These are phyloP conservation scores for Hydrolagus affinis DNA, from an alignment of 2,113 vertebrate genomes.

Conservation along the genomic window DNA sequence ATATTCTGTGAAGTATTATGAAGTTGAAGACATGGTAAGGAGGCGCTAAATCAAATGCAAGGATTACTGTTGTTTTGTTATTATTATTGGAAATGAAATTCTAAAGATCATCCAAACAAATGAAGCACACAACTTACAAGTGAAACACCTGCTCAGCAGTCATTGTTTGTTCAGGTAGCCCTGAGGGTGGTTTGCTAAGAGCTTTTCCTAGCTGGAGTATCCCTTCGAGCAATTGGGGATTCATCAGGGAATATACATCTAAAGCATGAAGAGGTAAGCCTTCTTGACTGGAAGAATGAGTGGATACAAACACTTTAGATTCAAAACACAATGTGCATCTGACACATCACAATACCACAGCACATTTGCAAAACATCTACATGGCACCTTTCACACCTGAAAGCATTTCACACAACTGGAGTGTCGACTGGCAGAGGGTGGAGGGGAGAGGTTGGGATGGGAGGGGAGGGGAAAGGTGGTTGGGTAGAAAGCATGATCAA, in stretches of 20 bases:
- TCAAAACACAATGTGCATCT: background rate
- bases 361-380: too few relatives aligned
- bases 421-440: too few relatives aligned
- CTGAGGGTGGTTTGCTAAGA: slow-evolving; percentile 38
- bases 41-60: background rate
- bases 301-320: slow-evolving; percentile 7
- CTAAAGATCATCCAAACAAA: slow-evolving; percentile 3
- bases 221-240: slow-evolving; percentile 48
- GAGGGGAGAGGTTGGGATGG: too few relatives aligned
- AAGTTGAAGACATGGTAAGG: background rate
- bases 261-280: slow-evolving; percentile 36
- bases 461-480: too few relatives aligned
- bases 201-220: slow-evolving; percentile 48
- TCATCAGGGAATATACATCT: slow-evolving; percentile 43
- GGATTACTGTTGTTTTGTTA: background rate
- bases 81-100: background rate
- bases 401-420: too few relatives aligned
- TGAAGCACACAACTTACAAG: slow-evolving; percentile 43
- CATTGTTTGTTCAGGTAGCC: slow-evolving; percentile 38
- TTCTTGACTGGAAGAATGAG: slow-evolving; percentile 38
- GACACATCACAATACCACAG: too few relatives aligned
- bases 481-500: too few relatives aligned
- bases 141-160: slow-evolving; percentile 48
- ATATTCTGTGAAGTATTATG: too few relatives aligned
- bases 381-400: too few relatives aligned